phyloP scores from a whole-genome alignment of 1,140 invertebrate species.

The Drosophila orena region DNA sequence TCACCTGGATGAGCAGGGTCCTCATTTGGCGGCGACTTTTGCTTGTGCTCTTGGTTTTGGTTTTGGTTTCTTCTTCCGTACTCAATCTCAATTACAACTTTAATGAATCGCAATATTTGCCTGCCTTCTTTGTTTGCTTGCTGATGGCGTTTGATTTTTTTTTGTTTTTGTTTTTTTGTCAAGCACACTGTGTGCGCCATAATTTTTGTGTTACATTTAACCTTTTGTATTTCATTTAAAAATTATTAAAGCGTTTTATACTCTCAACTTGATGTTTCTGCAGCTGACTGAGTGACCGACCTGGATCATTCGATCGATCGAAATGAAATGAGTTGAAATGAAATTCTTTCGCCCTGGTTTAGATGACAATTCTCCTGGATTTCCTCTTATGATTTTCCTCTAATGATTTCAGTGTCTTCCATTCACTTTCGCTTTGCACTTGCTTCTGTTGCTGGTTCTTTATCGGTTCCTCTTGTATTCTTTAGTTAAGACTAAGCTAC shows the following conservation, averaged over 20 bases:
- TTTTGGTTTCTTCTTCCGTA: constrained; percentile 1
- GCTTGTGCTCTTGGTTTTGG: neutral
- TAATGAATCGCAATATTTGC: constrained; percentile 40
- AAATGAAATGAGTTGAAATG: constrained; percentile 48
- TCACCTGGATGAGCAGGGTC: constrained; percentile 11
- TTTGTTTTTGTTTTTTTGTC: constrained; percentile 67
- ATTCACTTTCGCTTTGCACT: constrained; percentile 24
- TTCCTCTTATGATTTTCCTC: constrained; percentile 24
- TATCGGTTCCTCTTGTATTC: constrained; percentile 38
- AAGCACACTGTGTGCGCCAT: constrained; percentile 69
- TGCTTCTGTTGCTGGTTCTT: constrained; percentile 27
- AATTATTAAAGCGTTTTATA: constrained; percentile 81
- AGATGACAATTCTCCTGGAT: constrained; percentile 42
- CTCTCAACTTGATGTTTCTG: constrained; percentile 57
- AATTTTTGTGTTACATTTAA: constrained; percentile 58
- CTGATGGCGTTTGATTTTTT: constrained; percentile 33
- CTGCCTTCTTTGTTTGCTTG: constrained; percentile 26
- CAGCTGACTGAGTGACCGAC: constrained; percentile 44
- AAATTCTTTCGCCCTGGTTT: constrained; percentile 49
- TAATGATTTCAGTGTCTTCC: constrained; percentile 8
- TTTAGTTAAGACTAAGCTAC: constrained; percentile 72
- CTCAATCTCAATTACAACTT: constrained; percentile 17
- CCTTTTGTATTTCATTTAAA: constrained; percentile 67
- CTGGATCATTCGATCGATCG: constrained; percentile 9
- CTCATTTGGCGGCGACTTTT: constrained; percentile 21